phyloP scores from a whole-genome alignment of 2,797 vertebrate genomes.

The Glyptemys insculpta region DNA sequence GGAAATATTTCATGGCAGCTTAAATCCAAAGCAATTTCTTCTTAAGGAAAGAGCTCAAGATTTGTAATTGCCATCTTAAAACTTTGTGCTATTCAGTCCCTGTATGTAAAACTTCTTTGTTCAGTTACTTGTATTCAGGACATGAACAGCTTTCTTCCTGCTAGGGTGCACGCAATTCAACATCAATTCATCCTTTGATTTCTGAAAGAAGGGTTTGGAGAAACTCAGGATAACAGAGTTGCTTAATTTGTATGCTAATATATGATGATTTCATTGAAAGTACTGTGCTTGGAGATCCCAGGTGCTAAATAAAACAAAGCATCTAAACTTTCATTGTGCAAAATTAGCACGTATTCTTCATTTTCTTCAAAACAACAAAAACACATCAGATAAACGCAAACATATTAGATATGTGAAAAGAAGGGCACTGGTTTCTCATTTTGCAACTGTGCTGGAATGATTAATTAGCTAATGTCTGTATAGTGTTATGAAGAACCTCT shows the following conservation, averaged over 20 bases:
- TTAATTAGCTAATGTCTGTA: neutral
- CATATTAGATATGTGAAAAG: neutral
- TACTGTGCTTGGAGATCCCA: neutral
- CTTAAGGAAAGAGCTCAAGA: neutral
- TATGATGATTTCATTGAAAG: neutral
- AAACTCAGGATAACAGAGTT: constrained; percentile 17
- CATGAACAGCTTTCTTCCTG: neutral
- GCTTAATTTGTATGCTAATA: constrained; percentile 32
- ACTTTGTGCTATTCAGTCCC: neutral
- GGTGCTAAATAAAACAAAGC: neutral
- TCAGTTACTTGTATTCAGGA: neutral
- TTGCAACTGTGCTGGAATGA: neutral
- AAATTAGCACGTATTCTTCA: neutral
- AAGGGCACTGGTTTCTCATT: neutral
- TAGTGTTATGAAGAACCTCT: neutral
- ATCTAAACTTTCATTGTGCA: neutral
- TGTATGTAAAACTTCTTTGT: neutral
- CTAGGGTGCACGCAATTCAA: constrained; percentile 2
- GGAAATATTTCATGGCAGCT: neutral
- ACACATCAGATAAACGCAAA: neutral
- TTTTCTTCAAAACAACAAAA: neutral
- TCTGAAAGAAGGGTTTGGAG: neutral
- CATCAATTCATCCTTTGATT: constrained; percentile 9
- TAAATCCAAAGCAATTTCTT: constrained; percentile 11
- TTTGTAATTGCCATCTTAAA: constrained; percentile 21